Evolutionary conservation across 2,888 invertebrate species (phyloP).

Genomic region (Troides helena): DNA sequence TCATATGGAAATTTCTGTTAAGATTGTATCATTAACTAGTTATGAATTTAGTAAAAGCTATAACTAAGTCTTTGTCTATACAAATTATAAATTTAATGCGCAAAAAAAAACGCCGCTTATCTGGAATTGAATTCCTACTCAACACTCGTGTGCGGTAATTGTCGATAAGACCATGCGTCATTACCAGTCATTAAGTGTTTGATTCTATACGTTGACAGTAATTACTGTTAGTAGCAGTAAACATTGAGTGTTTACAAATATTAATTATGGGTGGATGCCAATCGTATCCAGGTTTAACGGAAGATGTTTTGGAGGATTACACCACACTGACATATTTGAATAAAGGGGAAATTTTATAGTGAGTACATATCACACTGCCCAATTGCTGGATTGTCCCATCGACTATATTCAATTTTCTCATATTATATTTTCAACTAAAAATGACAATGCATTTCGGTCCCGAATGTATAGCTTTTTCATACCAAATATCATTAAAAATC

Average conservation of each 20-base stretch:
- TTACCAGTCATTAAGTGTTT: conserved; percentile 23
- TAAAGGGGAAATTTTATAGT: conserved; percentile 82
- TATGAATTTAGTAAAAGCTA: no score
- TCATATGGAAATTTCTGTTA: no score
- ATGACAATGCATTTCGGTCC: no score
- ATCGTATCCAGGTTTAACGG: conserved; percentile 72
- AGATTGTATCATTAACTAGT: no score
- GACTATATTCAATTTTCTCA: no score
- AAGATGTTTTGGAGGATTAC: conserved; percentile 82
- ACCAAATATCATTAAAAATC: no score
- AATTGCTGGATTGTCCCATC: no score
- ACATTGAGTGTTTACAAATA: neutral
- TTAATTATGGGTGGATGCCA: conserved; percentile 67
- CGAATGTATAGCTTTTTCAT: no score
- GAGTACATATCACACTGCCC: conserved; percentile 49
- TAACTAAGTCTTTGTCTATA: no score
- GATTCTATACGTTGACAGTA: neutral
- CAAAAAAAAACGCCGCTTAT: conserved; percentile 15
- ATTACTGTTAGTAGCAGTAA: neutral
- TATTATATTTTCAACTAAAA: no score
- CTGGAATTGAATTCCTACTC: conserved; percentile 29
- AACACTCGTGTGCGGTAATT: conserved; percentile 20
- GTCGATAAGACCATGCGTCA: conserved; percentile 30
- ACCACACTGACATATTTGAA: conserved; percentile 80
- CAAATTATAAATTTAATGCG: neutral